phyloP scores from a whole-genome alignment of 2,797 vertebrate genomes.

The Allobates femoralis region DNA sequence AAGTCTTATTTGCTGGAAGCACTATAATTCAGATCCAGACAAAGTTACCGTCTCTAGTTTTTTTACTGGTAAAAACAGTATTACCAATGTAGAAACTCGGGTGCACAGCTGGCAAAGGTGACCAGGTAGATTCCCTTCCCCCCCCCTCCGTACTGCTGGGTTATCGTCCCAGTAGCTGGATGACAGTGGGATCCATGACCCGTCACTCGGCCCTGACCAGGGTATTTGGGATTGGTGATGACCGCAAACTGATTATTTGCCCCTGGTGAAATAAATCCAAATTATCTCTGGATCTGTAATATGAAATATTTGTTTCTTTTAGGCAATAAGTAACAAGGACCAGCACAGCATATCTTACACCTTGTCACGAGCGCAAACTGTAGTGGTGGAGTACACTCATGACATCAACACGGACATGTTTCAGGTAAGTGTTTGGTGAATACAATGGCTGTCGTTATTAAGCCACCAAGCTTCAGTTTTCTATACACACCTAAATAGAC shows the following conservation, averaged over 20 bases:
- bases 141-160: not conserved
- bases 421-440: slow-evolving; percentile 81
- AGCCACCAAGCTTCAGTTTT: not conserved
- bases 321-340: slow-evolving; percentile 99
- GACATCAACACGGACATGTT: slow-evolving; percentile 99
- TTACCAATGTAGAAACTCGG: too few relatives aligned
- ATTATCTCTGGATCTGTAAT: not conserved
- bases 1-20: not conserved
- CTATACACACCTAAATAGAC: too few relatives aligned
- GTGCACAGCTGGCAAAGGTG: too few relatives aligned
- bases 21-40: too few relatives aligned
- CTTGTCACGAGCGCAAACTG: slow-evolving; percentile 93
- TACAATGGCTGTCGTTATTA: not conserved
- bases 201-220: not conserved
- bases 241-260: not conserved
- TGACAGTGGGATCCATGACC: not conserved
- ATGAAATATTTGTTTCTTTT: slow-evolving; percentile 31
- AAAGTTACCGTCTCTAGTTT: too few relatives aligned
- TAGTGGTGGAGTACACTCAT: slow-evolving; percentile 97
- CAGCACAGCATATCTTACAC: slow-evolving; percentile 99
- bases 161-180: too few relatives aligned
- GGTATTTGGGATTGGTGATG: not conserved
- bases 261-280: not conserved
- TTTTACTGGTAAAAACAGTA: too few relatives aligned
- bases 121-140: too few relatives aligned